Evolutionary conservation across 1,140 invertebrate genomes (phyloP).

Genomic region (Homalodisca vitripennis): DNA sequence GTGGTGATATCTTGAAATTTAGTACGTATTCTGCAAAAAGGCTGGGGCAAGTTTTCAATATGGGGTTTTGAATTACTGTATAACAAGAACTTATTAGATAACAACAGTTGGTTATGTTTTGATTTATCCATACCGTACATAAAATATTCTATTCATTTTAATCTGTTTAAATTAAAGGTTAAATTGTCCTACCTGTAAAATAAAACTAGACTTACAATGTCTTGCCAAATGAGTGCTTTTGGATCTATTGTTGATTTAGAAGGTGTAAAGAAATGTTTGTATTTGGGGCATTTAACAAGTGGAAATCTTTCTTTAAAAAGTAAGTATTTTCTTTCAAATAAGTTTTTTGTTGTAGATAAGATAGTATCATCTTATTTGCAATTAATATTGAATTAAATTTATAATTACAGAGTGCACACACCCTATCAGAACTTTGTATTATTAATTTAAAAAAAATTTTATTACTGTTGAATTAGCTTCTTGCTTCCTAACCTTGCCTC

Average conservation of each 20-base stretch:
- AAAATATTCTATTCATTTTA: background rate
- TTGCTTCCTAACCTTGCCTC: too few species aligned
- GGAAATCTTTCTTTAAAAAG: conserved; percentile 1
- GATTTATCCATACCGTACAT: background rate
- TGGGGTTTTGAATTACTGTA: background rate
- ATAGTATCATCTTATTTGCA: background rate
- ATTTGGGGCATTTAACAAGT: conserved; percentile 24
- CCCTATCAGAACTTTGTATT: too few species aligned
- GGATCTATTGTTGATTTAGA: conserved; percentile 37
- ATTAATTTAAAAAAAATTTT: background rate
- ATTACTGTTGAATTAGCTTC: too few species aligned
- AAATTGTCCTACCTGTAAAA: background rate
- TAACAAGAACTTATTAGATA: background rate
- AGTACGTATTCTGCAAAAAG: background rate
- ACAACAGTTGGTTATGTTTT: background rate
- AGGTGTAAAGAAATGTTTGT: conserved; percentile 35
- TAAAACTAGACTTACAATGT: conserved; percentile 32
- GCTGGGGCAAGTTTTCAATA: background rate
- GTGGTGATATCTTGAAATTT: too few species aligned
- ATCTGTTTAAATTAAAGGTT: background rate
- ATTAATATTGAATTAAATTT: background rate
- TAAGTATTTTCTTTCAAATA: conserved; percentile 8
- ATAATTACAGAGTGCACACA: too few species aligned
- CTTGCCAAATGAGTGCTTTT: conserved; percentile 36
- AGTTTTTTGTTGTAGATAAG: background rate